Base-by-base conservation (phyloP, 2,113 vertebrate species). In the Calyptomena viridis region DNA sequence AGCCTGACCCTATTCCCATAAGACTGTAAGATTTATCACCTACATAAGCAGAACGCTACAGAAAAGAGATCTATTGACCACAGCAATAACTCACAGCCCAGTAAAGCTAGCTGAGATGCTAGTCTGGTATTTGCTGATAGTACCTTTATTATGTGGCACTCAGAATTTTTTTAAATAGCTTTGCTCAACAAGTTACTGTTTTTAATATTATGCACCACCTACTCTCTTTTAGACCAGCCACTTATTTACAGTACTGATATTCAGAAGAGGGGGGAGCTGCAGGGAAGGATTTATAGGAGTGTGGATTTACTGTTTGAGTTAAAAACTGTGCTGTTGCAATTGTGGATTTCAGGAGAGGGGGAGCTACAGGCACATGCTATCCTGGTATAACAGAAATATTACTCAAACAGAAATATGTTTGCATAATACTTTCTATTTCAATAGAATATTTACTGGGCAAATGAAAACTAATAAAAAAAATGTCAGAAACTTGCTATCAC, bases 21-120 rank as follows among this genome's bases (percentile, higher is more conserved):
- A 96, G 97, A 95, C 95, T 87, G 90, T 95, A 96, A 98, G 98
- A 98, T 98, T 98, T 98, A 98, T 98, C 98, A 98, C 97, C 94
- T 96, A 93, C 96, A 96, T 95, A 94, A 75, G 91, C 96, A 96
- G 96, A 96, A 97, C 95, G 97, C 97, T 96, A 96, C 96, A 96
- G 97, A 97, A 97, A 97, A 97, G 96, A 96, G 97, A 96, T 94
- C 96, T 95, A 95, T 97, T 95, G 97, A 98, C 95, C 96, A 94
- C 37, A 75, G 97, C 96, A 97, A 97, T 98, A 98, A 98, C 91
- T 98, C 98, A 98, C 91, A 89, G 76, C 93, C 95, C 94, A 93
- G 95, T 97, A 95, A 84, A 64, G 85, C 95, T 80, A 85, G 96
- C 94, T 86, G 95, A 96, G 97, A 96, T 90, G 85, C 69, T 89